Evolutionary conservation across 2,888 invertebrate species (phyloP), one percentile per base, ranked within the genome.

Genomic region (Tricholauxania praeusta): DNA sequence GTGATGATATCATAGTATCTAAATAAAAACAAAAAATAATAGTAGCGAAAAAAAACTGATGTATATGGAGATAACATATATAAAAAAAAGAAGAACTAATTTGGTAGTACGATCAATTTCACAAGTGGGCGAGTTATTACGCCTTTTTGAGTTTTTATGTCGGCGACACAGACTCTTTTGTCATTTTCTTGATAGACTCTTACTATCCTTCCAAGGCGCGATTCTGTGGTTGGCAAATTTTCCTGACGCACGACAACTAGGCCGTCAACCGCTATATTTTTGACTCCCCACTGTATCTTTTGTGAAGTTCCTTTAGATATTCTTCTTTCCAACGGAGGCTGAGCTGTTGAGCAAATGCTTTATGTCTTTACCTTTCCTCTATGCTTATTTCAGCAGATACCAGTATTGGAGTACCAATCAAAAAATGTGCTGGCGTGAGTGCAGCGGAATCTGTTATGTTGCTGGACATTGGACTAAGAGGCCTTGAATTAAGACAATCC

Each of bases 101-200:
- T 19, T 3, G 72, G 66, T 1, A 66, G 52, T 22, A 67, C 12
- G 47, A 49, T 52, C n/a, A 72, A 19, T 52, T 67, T 67, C 2
- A 57, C 66, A 12, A 72, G 17, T 3, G 62, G 53, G 14, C 72
- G 67, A 12, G 62, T 63, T 22, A 72, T 59, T 8, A 72, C 47
- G n/a, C 72, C 72, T 2, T 60, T 60, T 52, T 66, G 59, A 5
- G 67, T 67, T 48, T 19, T 32, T 15, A 68, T 48, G 1, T 67
- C 68, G 2, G 63, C 72, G 17, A 72, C 63, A 5, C 68, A 55
- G 14, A 68, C 68, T 15, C 48, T n/a, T 51, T 32, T 28, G 32
- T 68, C 68, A 48, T 47, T 6, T n/a, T 55, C 68, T 3, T n/a
- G 19, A 52, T 51, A 52, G 3, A 67, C 53, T 12, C 59, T 66